phyloP scores from a whole-genome alignment of 2,113 vertebrate species.

The Python bivittatus region DNA sequence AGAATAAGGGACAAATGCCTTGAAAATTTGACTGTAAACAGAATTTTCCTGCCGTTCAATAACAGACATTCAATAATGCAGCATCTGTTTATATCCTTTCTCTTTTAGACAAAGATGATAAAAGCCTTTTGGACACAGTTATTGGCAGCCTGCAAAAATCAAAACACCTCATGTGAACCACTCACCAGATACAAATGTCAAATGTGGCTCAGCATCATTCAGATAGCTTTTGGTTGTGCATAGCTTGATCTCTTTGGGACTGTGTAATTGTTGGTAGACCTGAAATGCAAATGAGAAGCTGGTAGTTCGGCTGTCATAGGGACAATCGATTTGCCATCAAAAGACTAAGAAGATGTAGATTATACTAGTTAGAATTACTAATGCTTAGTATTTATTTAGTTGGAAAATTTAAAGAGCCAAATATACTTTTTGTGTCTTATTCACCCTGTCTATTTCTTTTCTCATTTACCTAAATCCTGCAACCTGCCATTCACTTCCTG shows the following conservation, averaged over 20 bases:
- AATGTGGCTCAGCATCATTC: constrained; percentile 7
- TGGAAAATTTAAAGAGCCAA: constrained; percentile 20
- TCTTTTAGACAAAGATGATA: constrained; percentile 73
- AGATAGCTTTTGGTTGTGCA: constrained; percentile 18
- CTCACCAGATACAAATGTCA: constrained; percentile 1
- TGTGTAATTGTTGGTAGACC: not conserved
- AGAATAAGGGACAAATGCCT: not conserved
- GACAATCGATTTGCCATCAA: not conserved
- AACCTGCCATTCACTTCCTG: not conserved
- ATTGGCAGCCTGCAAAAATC: constrained; percentile 67
- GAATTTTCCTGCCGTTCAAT: not conserved
- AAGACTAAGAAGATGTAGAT: constrained; percentile 7
- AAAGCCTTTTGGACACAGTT: constrained; percentile 59
- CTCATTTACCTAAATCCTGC: not conserved
- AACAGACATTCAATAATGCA: not conserved
- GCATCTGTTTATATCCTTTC: not conserved
- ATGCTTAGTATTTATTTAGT: constrained; percentile 4
- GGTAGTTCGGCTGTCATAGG: not conserved
- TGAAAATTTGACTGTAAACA: not conserved
- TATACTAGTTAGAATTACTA: not conserved
- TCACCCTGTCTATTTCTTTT: not conserved
- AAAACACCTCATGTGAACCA: constrained; percentile 69
- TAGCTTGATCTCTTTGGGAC: constrained; percentile 27
- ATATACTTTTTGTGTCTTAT: not conserved
- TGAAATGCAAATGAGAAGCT: not conserved